Evolutionary conservation across 2,797 vertebrate species (phyloP), one percentile per base, ranked within the genome.

Genomic region (Molossus molossus): DNA sequence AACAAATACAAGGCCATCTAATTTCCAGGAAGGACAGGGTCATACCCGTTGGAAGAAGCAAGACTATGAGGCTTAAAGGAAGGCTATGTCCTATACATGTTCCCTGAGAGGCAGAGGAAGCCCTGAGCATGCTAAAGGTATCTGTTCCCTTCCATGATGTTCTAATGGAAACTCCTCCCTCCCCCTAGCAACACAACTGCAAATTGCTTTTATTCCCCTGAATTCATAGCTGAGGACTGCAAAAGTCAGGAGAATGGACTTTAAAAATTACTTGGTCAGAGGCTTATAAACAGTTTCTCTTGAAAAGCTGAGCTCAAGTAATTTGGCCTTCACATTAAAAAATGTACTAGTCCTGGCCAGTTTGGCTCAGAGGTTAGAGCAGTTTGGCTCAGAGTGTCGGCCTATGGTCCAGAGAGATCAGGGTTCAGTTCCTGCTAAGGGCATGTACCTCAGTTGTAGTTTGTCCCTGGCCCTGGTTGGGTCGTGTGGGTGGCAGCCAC

Each of bases 181-280:
- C 15, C 10, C 6, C 9, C n/a, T 18, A 13, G 15, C 33, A 62
- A 65, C 60, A 33, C 80, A 92, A 67, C 10, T 88, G 29, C 20
- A 86, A 53, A 86, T 15, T 45, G 73, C 55, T 79, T 95, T 93
- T 48, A 79, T 82, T 86, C 45, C 8, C 65, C 45, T n/a, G 58
- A 9, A 70, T 57, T 55, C 81, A 84, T 3, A 93, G 65, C 55
- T 20, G 18, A 94, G 72, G 33, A 79, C 11, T 37, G 20, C 33
- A 93, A 81, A 96, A 81, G 45, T 80, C n/a, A 62, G 57, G 15
- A 92, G 18, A 94, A 91, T 1, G n/a, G 40, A 48, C 25, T 50
- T 57, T 62, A 75, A 76, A 33, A 75, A 86, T 67, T 81, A 84
- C n/a, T 80, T 87, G 40, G 3, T 70, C 57, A 96, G 62, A 90